These are phyloP conservation scores for Syrista parreyssii DNA, from an alignment of 2,888 invertebrate genomes.

Conservation along the genomic window DNA sequence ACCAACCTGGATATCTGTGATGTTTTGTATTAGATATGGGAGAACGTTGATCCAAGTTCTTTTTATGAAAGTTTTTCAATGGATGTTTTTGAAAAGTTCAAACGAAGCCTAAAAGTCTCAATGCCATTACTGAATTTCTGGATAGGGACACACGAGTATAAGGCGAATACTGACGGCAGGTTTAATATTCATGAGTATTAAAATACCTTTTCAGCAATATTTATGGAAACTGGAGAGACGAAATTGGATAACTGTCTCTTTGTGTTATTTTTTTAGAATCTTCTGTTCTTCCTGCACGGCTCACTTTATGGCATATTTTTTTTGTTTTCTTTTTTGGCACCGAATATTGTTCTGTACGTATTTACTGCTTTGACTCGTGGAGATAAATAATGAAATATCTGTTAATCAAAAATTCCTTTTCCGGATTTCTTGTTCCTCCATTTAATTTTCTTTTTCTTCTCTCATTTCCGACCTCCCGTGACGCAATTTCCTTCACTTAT, in stretches of 20 bases:
- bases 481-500: neutral
- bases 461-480: neutral
- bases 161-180: neutral
- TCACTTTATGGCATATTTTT: neutral
- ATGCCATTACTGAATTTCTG: neutral
- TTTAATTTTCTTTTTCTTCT: neutral
- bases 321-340: neutral
- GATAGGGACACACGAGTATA: neutral
- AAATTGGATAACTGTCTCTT: conserved; percentile 21
- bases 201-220: neutral
- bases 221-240: neutral
- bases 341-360: neutral
- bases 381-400: neutral
- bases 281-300: neutral
- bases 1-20: neutral
- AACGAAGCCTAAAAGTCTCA: neutral
- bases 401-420: neutral
- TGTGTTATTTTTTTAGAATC: neutral
- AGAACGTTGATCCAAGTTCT: neutral
- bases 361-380: neutral
- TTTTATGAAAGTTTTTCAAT: neutral
- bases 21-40: neutral
- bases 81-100: neutral
- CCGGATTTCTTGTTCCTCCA: neutral
- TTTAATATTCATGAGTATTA: conserved; percentile 7